Evolutionary conservation across 1,140 invertebrate genomes (phyloP), one percentile per base, ranked within the genome.

Genomic region (Neodiprion pinetum): DNA sequence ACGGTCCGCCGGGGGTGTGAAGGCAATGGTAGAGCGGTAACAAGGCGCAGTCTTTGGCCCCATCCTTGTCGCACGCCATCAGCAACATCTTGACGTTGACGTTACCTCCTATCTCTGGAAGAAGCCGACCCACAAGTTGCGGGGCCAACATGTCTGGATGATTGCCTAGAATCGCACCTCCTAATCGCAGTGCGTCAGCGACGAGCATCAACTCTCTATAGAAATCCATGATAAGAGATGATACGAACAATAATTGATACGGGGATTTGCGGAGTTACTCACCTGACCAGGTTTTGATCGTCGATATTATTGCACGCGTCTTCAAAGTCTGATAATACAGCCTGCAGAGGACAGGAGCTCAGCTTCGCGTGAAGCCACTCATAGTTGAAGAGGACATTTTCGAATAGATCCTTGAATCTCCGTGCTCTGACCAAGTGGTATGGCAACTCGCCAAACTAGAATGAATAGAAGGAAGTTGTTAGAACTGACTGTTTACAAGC

Each of bases 321-420:
- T 90, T 99, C 98, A 85, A 98, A 99, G 86, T 99, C 98, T 11
- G 95, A 95, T 10, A 99, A 89, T 2, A 99, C 94, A 0, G 96
- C 93, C 90, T 98, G 98, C 1, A 99, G 90, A 1, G 98, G 97
- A 85, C 98, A 99, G 76, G 96, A 97, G 75, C 94, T 95, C 1
- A 99, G 89, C 87, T 99, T 99, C 0, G 97, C 97, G 84, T 99
- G 97, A 0, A 99, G 90, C 96, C 98, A 99, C 77, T 97, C 94
- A 84, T 99, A 99, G 87, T 99, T 99, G 87, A 99, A 99, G 0
- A 99, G 90, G 10, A 99, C 97, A 81, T 98, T 93, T 71, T 95
- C 93, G 85, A 98, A 98, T 0, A 99, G 89, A 88, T 99, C 97
- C 74, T 96, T 95, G 82, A 97, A 98, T 40, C 98, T 92, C 72